A percentile compares a stretch with the other conserved stretches of the same genome.
Conservation (phyloP, 2,888 invertebrate species). For the Cephus pygmeus region DNA sequence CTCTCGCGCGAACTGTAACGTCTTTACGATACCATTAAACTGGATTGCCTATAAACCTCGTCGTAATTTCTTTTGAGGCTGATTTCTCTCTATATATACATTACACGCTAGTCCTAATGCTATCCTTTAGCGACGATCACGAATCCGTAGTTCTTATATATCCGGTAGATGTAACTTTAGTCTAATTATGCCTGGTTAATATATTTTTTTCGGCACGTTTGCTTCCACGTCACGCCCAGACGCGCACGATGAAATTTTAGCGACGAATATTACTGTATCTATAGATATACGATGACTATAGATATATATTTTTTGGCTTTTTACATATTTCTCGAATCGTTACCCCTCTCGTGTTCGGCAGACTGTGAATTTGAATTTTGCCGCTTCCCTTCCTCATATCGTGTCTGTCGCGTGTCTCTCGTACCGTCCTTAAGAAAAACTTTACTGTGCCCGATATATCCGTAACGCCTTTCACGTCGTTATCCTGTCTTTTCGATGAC, state of each 20-base stretch:
- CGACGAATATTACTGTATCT: neutral
- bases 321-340: neutral
- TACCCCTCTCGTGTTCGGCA: neutral
- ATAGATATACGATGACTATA: neutral
- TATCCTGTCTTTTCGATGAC: neutral
- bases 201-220: neutral
- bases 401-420: neutral
- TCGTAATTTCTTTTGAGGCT: neutral
- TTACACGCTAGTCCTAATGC: neutral
- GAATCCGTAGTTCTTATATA: neutral
- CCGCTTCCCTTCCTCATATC: neutral
- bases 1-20: neutral
- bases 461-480: neutral
- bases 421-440: neutral
- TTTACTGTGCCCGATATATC: neutral
- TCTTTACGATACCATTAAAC: slow-evolving; percentile 1
- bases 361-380: neutral
- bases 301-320: neutral
- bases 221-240: neutral
- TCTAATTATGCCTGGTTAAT: neutral
- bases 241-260: neutral
- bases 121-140: neutral
- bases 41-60: neutral
- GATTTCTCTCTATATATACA: neutral
- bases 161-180: neutral